Evolutionary conservation across 2,888 invertebrate genomes (phyloP).

Genomic region (Rapana venosa): DNA sequence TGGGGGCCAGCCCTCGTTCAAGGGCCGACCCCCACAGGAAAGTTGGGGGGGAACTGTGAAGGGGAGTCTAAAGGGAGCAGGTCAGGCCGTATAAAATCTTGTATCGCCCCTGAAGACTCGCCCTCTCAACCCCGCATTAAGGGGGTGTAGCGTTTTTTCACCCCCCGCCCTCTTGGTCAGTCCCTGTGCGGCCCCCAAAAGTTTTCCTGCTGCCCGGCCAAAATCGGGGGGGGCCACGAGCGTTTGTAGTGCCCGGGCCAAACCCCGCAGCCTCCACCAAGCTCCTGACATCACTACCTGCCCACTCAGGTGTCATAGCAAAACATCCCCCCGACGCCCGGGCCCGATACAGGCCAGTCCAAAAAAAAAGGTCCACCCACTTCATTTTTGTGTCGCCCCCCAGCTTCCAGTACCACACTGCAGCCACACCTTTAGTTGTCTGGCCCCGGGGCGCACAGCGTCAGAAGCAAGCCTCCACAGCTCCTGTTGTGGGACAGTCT

Average conservation of each 20-base stretch:
- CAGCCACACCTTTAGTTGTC: neutral
- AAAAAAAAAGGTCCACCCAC: neutral
- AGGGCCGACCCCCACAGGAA: too few species aligned
- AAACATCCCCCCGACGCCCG: neutral
- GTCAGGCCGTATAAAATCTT: too few species aligned
- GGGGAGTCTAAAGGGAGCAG: too few species aligned
- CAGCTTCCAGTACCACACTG: neutral
- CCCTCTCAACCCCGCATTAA: neutral
- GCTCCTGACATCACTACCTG: neutral
- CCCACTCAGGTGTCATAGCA: neutral
- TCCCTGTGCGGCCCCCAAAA: neutral
- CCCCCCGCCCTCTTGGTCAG: neutral
- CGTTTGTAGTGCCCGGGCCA: neutral
- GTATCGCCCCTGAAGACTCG: neutral
- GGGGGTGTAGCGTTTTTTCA: neutral
- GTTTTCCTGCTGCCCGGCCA: neutral
- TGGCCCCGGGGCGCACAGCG: neutral
- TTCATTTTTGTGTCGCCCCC: neutral
- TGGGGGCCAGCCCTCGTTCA: too few species aligned
- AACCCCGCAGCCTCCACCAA: neutral
- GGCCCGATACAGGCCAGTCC: neutral
- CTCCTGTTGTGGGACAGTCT: neutral
- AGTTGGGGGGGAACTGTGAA: too few species aligned
- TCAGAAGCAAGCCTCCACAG: neutral
- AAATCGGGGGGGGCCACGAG: neutral